These are phyloP conservation scores for Leucophenga maculata DNA, from an alignment of 2,888 invertebrate genomes.

Conservation along the genomic window DNA sequence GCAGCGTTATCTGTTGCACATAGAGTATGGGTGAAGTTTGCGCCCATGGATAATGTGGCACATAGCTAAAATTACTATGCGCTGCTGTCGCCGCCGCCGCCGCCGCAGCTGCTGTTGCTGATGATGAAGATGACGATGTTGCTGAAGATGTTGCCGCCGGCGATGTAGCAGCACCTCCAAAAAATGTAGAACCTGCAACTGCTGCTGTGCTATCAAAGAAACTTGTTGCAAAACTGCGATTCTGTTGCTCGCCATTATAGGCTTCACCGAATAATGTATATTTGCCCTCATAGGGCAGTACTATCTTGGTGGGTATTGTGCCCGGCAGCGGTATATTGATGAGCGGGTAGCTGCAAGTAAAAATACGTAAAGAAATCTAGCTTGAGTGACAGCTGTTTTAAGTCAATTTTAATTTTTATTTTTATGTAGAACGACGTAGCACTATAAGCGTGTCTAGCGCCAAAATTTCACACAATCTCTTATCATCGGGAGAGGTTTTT, in stretches of 20 bases:
- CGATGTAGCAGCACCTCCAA: conserved; percentile 20
- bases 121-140: conserved; percentile 34
- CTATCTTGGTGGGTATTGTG: conserved; percentile 84
- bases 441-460: too few species aligned
- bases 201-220: conserved; percentile 5
- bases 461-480: too few species aligned
- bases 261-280: conserved; percentile 61
- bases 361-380: conserved; percentile 54
- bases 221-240: background rate
- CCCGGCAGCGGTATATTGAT: conserved; percentile 91
- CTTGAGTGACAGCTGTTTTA: conserved; percentile 21
- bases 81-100: conserved; percentile 45
- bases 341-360: conserved; percentile 81
- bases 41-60: conserved; percentile 76
- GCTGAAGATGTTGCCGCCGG: conserved; percentile 48
- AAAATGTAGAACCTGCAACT: background rate
- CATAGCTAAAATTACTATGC: conserved; percentile 36
- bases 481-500: too few species aligned
- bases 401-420: conserved; percentile 17
- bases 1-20: conserved; percentile 83
- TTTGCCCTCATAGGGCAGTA: conserved; percentile 74
- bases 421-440: background rate
- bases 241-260: conserved; percentile 9
- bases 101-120: conserved; percentile 49
- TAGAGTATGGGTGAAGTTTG: conserved; percentile 77